Percentiles rank a stretch among this genome's conserved stretches.
These are phyloP conservation scores for Cichlasoma orientale DNA, from an alignment of 2,797 vertebrate species.

Conservation along the genomic window DNA sequence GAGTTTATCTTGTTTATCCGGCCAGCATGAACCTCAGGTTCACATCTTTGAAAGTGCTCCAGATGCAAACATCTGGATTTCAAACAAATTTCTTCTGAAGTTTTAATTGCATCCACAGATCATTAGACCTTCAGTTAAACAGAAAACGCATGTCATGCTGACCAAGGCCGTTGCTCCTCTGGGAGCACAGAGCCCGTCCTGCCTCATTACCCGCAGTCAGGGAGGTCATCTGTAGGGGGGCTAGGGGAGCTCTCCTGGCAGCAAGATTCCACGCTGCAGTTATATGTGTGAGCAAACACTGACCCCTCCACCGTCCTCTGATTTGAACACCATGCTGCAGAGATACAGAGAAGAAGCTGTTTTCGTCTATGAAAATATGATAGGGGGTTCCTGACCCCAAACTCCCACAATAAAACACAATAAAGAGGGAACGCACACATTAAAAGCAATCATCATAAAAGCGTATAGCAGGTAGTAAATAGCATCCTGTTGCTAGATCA, in stretches of 20 bases:
- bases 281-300: constrained; percentile 4
- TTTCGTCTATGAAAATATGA: background rate
- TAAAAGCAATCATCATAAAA: background rate
- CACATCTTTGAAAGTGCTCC: constrained; percentile 32
- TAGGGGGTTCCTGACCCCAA: background rate
- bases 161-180: constrained; percentile 4
- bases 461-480: background rate
- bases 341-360: background rate
- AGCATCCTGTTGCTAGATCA: background rate
- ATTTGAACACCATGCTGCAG: constrained; percentile 6
- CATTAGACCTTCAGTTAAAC: constrained; percentile 42
- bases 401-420: background rate
- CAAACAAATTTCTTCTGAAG: constrained; percentile 9
- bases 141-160: constrained; percentile 11
- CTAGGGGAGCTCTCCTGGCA: background rate
- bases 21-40: background rate
- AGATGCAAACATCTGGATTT: constrained; percentile 25
- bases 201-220: constrained; percentile 56
- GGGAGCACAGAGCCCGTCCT: constrained; percentile 9
- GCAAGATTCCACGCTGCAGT: constrained; percentile 32
- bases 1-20: background rate
- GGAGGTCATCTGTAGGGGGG: constrained; percentile 34
- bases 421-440: no score
- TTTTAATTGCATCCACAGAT: constrained; percentile 29
- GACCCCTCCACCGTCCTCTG: background rate